Evolutionary conservation across 1,140 invertebrate genomes (phyloP), one percentile per base, ranked within the genome.

Genomic region (Metaphire vulgaris): DNA sequence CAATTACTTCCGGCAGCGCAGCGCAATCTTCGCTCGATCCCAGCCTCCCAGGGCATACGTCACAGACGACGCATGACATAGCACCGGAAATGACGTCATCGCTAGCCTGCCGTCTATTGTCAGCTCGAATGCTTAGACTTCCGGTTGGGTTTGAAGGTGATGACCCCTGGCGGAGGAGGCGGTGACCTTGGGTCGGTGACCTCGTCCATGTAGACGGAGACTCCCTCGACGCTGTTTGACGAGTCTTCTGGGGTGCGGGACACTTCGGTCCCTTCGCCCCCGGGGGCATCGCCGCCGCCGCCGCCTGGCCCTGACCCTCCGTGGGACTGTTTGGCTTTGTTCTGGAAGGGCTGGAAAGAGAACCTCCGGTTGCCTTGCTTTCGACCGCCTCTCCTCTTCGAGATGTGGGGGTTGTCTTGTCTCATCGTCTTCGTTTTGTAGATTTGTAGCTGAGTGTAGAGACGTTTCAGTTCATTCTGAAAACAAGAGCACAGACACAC

Each of bases 361-460:
- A 95, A 95, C 77, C 93, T 89, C 82, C 95, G 89, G 86, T 96
- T 93, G 21, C 92, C 93, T 77, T 92, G 91, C 87, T 96, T 97
- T 74, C 93, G 88, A n/a, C 94, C 95, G 2, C 94, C 94, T 75
- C 93, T 89, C 74, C 94, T 88, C 87, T 96, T 96, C 74, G 92
- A 93, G 84, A 97, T 96, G 88, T 97, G 95, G 29, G 95, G 95
- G 88, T 97, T 97, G 87, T 96, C 94, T 80, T 93, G 90, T 71
- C 94, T 89, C 84, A 97, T 90, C 21, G 93, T 94, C 87, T 96
- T 95, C 83, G 93, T 93, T 80, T 93, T 91, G 79, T 95, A 89
- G 65, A 90, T 87, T 78, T 89, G 87, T 79, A 96, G 87, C 85
- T 96, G 94, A 28, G 94, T 92, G 86, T 97, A 97, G 28, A 97